Conservation (phyloP, 2,888 invertebrate genomes). For the Stenurella melanura region DNA sequence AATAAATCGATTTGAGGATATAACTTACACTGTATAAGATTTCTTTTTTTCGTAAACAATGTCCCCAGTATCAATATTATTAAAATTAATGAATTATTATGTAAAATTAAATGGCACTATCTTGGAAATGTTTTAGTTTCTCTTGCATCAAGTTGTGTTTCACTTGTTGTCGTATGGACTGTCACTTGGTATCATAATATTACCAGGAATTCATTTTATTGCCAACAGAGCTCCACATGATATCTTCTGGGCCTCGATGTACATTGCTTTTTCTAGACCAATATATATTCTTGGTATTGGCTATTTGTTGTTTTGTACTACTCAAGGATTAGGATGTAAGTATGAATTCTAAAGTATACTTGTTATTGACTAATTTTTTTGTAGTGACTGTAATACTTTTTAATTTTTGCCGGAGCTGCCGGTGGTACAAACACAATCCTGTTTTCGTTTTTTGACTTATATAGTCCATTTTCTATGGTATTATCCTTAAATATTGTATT, state of each 20-base stretch:
- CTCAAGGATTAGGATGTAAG: slow-evolving; percentile 42
- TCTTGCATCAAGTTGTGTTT: background rate
- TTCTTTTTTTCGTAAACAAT: no score
- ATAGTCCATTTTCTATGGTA: no score
- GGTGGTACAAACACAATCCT: no score
- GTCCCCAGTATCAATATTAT: no score
- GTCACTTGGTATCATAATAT: background rate
- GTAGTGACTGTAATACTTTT: no score
- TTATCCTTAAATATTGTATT: no score
- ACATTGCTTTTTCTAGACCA: slow-evolving; percentile 16
- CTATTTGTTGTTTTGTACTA: background rate
- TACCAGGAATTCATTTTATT: slow-evolving; percentile 9
- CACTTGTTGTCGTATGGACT: background rate
- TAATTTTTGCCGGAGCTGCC: no score
- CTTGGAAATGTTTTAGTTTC: background rate
- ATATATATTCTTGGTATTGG: slow-evolving; percentile 43
- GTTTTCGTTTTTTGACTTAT: no score
- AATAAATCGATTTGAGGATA: no score
- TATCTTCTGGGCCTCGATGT: slow-evolving; percentile 23
- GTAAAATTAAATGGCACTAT: background rate
- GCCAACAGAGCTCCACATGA: background rate
- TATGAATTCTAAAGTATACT: slow-evolving; percentile 15
- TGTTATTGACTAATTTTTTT: no score
- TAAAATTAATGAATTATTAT: no score
- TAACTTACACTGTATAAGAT: no score